Evolutionary conservation across 2,888 invertebrate genomes (phyloP).

Genomic region (Cyaniris semiargus): DNA sequence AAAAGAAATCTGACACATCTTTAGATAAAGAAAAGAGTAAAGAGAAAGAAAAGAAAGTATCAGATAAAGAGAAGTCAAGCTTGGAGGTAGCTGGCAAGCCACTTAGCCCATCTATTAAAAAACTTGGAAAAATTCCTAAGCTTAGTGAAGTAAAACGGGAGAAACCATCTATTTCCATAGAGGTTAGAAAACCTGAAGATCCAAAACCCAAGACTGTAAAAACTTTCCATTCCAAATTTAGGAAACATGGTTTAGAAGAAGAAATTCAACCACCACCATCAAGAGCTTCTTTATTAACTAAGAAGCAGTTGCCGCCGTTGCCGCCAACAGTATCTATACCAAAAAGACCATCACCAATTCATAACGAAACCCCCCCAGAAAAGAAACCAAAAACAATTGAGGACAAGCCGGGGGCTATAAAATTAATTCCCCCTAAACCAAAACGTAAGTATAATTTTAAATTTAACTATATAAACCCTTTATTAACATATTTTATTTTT

Average conservation of each 20-base stretch:
- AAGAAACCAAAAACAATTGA: constrained; percentile 87
- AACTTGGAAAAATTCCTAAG: constrained; percentile 89
- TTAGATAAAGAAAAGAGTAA: constrained; percentile 59
- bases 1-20: constrained; percentile 50
- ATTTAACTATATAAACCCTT: constrained; percentile 42
- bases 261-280: constrained; percentile 93
- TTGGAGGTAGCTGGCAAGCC: constrained; percentile 84
- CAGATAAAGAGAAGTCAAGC: constrained; percentile 15
- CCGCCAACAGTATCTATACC: constrained; percentile 69
- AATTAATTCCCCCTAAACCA: constrained; percentile 92
- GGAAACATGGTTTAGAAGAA: constrained; percentile 94
- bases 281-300: constrained; percentile 83
- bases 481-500: constrained; percentile 70
- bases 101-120: constrained; percentile 84
- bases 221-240: constrained; percentile 93
- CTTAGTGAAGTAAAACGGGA: constrained; percentile 82
- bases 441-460: constrained; percentile 89
- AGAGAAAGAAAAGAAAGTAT: constrained; percentile 58
- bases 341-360: constrained; percentile 74
- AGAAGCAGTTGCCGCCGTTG: constrained; percentile 75
- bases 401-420: constrained; percentile 90
- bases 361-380: constrained; percentile 82
- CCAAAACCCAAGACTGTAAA: constrained; percentile 94
- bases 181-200: constrained; percentile 86
- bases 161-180: constrained; percentile 90